These are phyloP conservation scores for Chirona hameri DNA, from an alignment of 2,888 invertebrate species.

Conservation along the genomic window DNA sequence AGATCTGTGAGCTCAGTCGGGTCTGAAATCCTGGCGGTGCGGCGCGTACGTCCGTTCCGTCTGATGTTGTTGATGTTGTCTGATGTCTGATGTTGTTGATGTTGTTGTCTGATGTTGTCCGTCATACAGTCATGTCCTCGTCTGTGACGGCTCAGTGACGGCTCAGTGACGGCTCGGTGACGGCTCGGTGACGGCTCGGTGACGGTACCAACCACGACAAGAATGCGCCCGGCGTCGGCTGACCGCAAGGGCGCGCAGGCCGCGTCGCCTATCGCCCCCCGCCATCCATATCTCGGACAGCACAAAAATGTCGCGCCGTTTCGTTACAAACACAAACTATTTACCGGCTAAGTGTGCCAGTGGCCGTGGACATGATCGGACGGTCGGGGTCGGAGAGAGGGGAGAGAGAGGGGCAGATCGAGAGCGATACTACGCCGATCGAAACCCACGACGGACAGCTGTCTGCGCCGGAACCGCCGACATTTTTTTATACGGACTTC, in stretches of 20 bases:
- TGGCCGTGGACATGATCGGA: background rate
- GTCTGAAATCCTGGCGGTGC: too few species aligned
- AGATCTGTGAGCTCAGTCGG: too few species aligned
- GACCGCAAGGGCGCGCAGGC: background rate
- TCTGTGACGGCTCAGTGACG: background rate
- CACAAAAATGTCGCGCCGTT: constrained; percentile 4
- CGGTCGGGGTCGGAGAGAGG: background rate
- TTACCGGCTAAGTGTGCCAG: constrained; percentile 24
- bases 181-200: too few species aligned
- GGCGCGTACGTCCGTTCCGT: too few species aligned
- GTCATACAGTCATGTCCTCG: background rate
- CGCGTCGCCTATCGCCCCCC: background rate
- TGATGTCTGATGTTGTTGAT: too few species aligned
- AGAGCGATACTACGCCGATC: background rate
- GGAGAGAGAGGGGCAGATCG: background rate
- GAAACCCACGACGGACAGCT: background rate
- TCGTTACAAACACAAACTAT: constrained; percentile 29
- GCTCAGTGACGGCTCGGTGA: too few species aligned
- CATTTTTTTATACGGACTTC: background rate
- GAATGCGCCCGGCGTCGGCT: background rate
- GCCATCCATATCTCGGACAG: background rate
- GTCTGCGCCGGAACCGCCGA: background rate
- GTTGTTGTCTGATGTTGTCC: too few species aligned
- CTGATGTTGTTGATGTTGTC: too few species aligned
- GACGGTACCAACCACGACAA: too few species aligned